These are phyloP conservation scores for Thelaira solivaga DNA, from an alignment of 2,888 invertebrate genomes.

Conservation along the genomic window DNA sequence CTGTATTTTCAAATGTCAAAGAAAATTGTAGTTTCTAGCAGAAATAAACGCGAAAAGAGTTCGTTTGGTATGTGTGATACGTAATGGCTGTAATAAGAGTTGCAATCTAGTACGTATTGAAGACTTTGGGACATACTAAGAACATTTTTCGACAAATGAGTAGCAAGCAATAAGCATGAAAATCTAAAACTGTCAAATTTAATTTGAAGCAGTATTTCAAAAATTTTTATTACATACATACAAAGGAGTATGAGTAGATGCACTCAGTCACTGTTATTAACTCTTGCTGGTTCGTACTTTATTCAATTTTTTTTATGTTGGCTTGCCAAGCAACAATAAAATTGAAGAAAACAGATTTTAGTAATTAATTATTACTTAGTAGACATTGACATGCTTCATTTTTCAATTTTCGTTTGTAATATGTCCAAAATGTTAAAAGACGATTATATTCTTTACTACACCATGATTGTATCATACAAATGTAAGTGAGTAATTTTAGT, in stretches of 20 bases:
- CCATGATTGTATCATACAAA: too few species aligned
- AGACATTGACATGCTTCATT: background rate
- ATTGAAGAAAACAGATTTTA: background rate
- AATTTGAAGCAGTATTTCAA: conserved; percentile 14
- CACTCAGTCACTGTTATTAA: conserved; percentile 70
- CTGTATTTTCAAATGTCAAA: conserved; percentile 70
- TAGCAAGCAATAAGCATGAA: background rate
- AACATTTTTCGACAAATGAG: conserved; percentile 13
- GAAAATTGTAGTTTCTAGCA: conserved; percentile 62
- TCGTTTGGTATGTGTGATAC: background rate
- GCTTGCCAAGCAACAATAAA: too few species aligned
- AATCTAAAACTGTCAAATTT: conserved; percentile 25
- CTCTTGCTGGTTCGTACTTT: conserved; percentile 73
- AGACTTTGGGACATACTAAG: conserved; percentile 9
- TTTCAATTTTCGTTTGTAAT: too few species aligned
- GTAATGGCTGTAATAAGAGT: background rate
- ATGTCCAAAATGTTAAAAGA: too few species aligned
- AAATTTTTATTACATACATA: too few species aligned
- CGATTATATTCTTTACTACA: too few species aligned
- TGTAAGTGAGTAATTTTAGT: too few species aligned
- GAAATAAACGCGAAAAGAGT: conserved; percentile 26
- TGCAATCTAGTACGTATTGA: conserved; percentile 3
- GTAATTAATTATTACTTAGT: background rate
- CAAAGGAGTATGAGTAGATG: too few species aligned
- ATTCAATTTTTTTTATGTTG: too few species aligned